Conservation (phyloP, 2,888 invertebrate species). For the Pomacea canaliculata region DNA sequence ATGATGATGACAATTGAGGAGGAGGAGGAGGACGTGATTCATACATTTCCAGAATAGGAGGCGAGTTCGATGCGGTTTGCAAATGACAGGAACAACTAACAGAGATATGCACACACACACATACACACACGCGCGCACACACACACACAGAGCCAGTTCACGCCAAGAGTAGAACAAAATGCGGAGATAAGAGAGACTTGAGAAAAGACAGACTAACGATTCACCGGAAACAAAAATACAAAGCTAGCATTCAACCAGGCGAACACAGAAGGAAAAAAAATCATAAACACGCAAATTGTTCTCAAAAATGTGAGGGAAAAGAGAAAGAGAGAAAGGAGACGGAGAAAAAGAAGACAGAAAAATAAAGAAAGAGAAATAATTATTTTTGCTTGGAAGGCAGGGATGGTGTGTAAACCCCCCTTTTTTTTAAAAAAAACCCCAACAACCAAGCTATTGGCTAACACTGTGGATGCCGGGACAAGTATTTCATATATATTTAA, state of each 20-base stretch:
- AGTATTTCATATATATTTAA: too few species aligned
- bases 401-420: too few species aligned
- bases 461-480: too few species aligned
- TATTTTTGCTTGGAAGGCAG: too few species aligned
- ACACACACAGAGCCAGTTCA: neutral
- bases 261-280: neutral
- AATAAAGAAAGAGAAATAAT: neutral
- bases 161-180: neutral
- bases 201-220: neutral
- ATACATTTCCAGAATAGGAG: neutral
- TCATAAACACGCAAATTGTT: neutral
- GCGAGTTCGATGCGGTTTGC: neutral
- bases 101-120: constrained; percentile 4
- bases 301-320: neutral
- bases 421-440: too few species aligned
- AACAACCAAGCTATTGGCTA: too few species aligned
- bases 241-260: neutral
- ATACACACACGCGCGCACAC: neutral
- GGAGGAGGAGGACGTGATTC: neutral
- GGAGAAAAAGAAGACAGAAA: neutral
- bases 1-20: too few species aligned
- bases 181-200: constrained; percentile 1
- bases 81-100: neutral
- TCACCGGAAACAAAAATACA: neutral
- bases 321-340: neutral